These are phyloP conservation scores for Melanotus villosus DNA, from an alignment of 2,888 invertebrate genomes.

Conservation along the genomic window DNA sequence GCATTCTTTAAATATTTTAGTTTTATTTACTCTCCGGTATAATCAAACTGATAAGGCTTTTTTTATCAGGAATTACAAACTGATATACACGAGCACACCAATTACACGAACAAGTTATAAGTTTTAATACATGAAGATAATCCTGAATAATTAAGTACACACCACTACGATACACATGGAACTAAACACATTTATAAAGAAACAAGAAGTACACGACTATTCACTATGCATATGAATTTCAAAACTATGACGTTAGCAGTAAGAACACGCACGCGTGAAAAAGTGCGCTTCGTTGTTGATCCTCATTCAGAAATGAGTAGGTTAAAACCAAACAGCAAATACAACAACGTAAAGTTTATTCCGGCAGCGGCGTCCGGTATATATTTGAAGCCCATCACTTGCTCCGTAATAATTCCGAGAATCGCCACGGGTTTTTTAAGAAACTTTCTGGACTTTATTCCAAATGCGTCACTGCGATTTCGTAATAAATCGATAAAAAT, in stretches of 20 bases:
- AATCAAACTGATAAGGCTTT: constrained; percentile 29
- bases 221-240: constrained; percentile 44
- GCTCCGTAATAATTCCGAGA: not conserved
- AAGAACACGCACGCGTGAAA: constrained; percentile 48
- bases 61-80: not conserved
- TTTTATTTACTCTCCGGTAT: too few species aligned
- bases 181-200: constrained; percentile 26
- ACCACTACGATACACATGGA: constrained; percentile 6
- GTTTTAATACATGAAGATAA: too few species aligned
- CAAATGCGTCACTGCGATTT: too few species aligned
- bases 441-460: too few species aligned
- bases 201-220: constrained; percentile 31
- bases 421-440: not conserved
- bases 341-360: constrained; percentile 8
- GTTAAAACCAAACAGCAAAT: constrained; percentile 19
- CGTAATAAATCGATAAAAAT: too few species aligned
- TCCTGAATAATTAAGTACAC: too few species aligned
- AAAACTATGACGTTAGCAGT: constrained; percentile 48
- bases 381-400: not conserved
- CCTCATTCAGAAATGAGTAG: constrained; percentile 38
- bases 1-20: constrained; percentile 30
- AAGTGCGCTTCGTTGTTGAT: constrained; percentile 37
- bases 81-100: too few species aligned
- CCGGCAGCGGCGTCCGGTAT: constrained; percentile 5
- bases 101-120: too few species aligned